Evolutionary conservation across 2,888 invertebrate species (phyloP).

Genomic region (Torymus tubicola): DNA sequence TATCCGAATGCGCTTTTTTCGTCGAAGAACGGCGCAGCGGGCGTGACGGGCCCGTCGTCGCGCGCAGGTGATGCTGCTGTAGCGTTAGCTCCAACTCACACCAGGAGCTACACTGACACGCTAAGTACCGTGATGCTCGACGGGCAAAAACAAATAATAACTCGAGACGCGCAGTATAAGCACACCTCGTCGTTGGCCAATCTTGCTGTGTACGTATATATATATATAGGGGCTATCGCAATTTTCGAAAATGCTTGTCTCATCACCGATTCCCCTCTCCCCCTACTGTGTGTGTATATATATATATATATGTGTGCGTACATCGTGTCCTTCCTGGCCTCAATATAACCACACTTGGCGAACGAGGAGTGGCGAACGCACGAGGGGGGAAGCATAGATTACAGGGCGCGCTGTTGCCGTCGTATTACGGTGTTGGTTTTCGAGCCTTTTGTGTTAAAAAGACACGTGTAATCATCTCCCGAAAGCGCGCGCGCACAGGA

Average conservation of each 20-base stretch:
- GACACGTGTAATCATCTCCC: slow-evolving; percentile 74
- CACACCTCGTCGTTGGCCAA: slow-evolving; percentile 12
- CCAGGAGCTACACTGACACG: slow-evolving; percentile 63
- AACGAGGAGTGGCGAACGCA: not conserved
- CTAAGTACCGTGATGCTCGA: slow-evolving; percentile 69
- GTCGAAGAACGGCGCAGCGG: slow-evolving; percentile 45
- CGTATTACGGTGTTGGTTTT: slow-evolving; percentile 77
- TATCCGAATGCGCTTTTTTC: not conserved
- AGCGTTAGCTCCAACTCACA: no score
- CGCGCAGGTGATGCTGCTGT: slow-evolving; percentile 61
- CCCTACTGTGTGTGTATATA: slow-evolving; percentile 50
- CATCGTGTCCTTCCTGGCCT: slow-evolving; percentile 50
- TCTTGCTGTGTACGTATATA: slow-evolving; percentile 12
- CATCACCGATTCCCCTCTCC: slow-evolving; percentile 66
- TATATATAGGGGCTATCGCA: slow-evolving; percentile 67
- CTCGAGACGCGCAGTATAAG: slow-evolving; percentile 59
- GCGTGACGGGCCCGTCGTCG: slow-evolving; percentile 64
- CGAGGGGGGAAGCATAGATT: slow-evolving; percentile 66
- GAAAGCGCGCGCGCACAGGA: not conserved
- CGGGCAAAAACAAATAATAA: slow-evolving; percentile 75
- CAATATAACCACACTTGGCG: slow-evolving; percentile 5
- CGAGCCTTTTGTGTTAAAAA: slow-evolving; percentile 77
- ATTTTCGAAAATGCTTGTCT: slow-evolving; percentile 75
- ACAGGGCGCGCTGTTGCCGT: slow-evolving; percentile 74
- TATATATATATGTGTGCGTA: no score